A percentile compares a stretch with the other conserved stretches of the same genome.
phyloP scores from a whole-genome alignment of 64 coral and sea anemone genomes.

The Porites australiensis region DNA sequence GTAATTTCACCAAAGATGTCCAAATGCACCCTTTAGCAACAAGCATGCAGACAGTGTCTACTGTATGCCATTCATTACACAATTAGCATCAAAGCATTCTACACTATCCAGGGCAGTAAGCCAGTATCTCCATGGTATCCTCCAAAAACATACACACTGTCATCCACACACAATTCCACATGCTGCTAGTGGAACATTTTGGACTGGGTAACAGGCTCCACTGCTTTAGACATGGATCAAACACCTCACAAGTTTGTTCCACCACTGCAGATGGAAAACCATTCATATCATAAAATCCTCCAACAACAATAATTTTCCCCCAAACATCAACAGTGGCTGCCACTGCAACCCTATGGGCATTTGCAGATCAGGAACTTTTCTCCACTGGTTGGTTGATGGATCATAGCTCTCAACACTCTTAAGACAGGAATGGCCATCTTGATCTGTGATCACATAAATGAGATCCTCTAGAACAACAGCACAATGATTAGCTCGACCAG shows the following conservation, averaged over 20 bases:
- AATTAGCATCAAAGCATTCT: not conserved
- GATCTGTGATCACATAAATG: constrained; percentile 25
- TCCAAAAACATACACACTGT: constrained; percentile 40
- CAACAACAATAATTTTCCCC: constrained; percentile 6
- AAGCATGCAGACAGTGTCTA: not conserved
- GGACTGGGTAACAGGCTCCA: no score
- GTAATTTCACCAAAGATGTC: not conserved
- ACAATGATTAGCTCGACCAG: constrained; percentile 15
- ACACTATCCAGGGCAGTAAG: not conserved
- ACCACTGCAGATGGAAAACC: no score
- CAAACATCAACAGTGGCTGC: not conserved
- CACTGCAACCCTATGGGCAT: not conserved
- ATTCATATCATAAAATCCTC: not conserved
- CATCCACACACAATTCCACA: no score
- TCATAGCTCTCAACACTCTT: constrained; percentile 16
- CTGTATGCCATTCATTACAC: not conserved
- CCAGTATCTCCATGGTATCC: not conserved
- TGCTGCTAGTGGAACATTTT: no score
- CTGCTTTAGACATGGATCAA: no score
- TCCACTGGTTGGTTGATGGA: constrained; percentile 3
- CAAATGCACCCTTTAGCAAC: no score
- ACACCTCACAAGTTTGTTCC: no score
- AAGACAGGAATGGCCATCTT: not conserved
- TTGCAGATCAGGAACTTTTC: not conserved
- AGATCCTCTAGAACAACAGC: constrained; percentile 11